These are phyloP conservation scores for Quadroppia sp. DNA, from an alignment of 2,888 invertebrate genomes.

Conservation along the genomic window DNA sequence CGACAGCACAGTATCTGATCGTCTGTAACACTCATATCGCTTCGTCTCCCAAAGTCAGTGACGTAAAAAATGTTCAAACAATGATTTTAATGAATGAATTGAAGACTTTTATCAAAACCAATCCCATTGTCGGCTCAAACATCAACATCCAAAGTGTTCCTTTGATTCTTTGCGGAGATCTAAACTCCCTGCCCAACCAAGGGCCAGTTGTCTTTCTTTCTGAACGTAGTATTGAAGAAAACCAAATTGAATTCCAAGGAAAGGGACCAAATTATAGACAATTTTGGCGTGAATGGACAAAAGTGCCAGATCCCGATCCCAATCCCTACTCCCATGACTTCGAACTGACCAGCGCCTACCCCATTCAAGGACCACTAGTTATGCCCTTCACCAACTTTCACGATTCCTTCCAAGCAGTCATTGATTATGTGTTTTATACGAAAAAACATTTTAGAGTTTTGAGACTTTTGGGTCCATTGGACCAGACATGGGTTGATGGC, in stretches of 20 bases:
- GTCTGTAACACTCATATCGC: slow-evolving; percentile 99
- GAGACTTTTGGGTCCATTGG: slow-evolving; percentile 88
- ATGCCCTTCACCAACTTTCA: slow-evolving; percentile 95
- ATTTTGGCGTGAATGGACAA: slow-evolving; percentile 78
- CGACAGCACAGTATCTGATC: slow-evolving; percentile 76
- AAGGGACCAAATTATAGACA: slow-evolving; percentile 87
- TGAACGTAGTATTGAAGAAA: slow-evolving; percentile 79
- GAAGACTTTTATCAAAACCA: slow-evolving; percentile 77
- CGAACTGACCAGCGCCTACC: slow-evolving; percentile 89
- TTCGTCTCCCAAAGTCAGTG: slow-evolving; percentile 99
- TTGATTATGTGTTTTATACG: slow-evolving; percentile 98
- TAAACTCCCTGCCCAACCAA: slow-evolving; percentile 96
- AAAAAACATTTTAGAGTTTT: slow-evolving; percentile 91
- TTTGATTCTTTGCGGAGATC: slow-evolving; percentile 90
- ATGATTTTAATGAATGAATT: slow-evolving; percentile 98
- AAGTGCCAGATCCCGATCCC: no score
- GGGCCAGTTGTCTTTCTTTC: slow-evolving; percentile 95
- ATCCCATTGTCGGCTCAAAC: slow-evolving; percentile 76
- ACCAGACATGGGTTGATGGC: slow-evolving; percentile 79
- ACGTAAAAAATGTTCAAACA: slow-evolving; percentile 97
- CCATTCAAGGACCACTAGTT: slow-evolving; percentile 84
- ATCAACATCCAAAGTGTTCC: slow-evolving; percentile 76
- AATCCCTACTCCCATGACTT: slow-evolving; percentile 95
- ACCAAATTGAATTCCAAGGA: slow-evolving; percentile 95
- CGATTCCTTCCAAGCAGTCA: slow-evolving; percentile 98